A percentile compares a stretch with the other conserved stretches of the same genome.
phyloP scores from a whole-genome alignment of 92 coral and sea anemone species.

The Siderastrea siderea region DNA sequence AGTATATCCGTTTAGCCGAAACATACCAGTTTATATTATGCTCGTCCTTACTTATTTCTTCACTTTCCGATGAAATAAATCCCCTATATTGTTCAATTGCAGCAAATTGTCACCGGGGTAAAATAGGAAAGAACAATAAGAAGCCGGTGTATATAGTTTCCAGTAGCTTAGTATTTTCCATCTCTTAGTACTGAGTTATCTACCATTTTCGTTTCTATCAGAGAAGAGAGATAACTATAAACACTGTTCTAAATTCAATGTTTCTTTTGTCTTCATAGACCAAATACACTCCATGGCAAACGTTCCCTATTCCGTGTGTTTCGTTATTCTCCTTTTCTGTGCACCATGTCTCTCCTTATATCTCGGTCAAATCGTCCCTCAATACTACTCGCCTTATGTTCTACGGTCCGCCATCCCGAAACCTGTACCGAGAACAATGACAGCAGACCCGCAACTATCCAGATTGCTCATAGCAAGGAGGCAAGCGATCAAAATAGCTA shows the following conservation, averaged over 20 bases:
- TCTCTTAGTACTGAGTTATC: no score
- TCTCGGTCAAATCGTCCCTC: constrained; percentile 13
- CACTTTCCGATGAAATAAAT: no score
- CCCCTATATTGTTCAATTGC: no score
- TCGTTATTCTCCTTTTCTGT: constrained; percentile 4
- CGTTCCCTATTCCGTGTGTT: neutral
- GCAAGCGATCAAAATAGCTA: constrained; percentile 52
- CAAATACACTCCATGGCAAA: constrained; percentile 10
- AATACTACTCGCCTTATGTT: constrained; percentile 8
- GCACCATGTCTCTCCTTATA: constrained; percentile 7
- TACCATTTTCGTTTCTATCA: no score
- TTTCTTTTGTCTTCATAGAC: neutral
- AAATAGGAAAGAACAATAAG: no score
- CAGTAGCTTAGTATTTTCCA: no score
- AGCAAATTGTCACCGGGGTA: no score
- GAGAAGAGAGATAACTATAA: neutral
- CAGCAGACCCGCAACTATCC: constrained; percentile 51
- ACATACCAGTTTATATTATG: no score
- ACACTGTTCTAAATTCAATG: neutral
- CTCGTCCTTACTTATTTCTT: no score
- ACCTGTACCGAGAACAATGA: constrained; percentile 1
- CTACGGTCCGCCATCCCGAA: constrained; percentile 32
- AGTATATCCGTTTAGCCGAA: no score
- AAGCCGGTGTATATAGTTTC: no score
- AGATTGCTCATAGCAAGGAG: constrained; percentile 55